Percentiles rank a stretch among this genome's conserved stretches.
phyloP scores from a whole-genome alignment of 2,888 invertebrate species.

The Tyria jacobaeae region DNA sequence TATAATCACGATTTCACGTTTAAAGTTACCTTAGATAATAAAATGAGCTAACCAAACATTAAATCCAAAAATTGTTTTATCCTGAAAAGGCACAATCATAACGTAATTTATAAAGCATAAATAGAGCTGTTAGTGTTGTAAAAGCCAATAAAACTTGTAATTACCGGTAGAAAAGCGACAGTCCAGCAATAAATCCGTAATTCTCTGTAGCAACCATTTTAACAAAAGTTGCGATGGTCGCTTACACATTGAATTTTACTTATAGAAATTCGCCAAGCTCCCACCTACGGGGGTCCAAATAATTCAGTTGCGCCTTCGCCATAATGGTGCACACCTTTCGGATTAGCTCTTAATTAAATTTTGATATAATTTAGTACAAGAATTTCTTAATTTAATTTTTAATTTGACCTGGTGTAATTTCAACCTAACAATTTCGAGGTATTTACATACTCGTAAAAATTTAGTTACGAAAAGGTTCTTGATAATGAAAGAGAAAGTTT shows the following conservation, averaged over 20 bases:
- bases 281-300: constrained; percentile 3
- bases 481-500: background rate
- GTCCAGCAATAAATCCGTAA: constrained; percentile 2
- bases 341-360: constrained; percentile 13
- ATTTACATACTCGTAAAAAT: background rate
- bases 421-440: background rate
- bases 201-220: background rate
- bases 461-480: background rate
- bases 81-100: constrained; percentile 28
- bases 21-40: too few species aligned
- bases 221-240: constrained; percentile 32
- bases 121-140: constrained; percentile 49
- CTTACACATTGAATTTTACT: constrained; percentile 34
- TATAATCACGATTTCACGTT: too few species aligned
- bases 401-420: constrained; percentile 5
- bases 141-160: constrained; percentile 61
- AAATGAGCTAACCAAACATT: background rate
- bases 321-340: constrained; percentile 6
- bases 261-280: background rate
- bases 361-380: constrained; percentile 11
- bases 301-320: constrained; percentile 8
- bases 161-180: constrained; percentile 56
- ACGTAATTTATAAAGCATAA: constrained; percentile 44
- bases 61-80: background rate
- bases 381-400: constrained; percentile 11